Evolutionary conservation across 1,140 invertebrate genomes (phyloP), one percentile per base, ranked within the genome.

Genomic region (Pseudomyrmex gracilis): DNA sequence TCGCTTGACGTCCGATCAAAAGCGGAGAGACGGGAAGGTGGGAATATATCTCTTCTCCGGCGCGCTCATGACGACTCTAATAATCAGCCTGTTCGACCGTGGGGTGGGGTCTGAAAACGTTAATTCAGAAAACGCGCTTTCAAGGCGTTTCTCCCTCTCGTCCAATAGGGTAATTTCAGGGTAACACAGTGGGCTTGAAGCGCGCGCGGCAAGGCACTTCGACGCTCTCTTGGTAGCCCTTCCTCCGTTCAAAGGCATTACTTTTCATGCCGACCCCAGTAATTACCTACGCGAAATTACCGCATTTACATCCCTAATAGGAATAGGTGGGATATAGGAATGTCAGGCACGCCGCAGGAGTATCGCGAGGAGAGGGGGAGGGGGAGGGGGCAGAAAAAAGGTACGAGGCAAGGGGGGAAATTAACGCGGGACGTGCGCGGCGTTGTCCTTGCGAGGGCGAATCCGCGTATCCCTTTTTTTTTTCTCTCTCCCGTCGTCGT

Each of bases 281-380:
- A 92, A 93, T 93, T 92, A 92, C 84, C 83, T 43, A 34, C 63
- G 84, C 76, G 80, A 92, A 92, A 93, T 92, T 91, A 90, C 89
- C 82, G 76, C 92, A 92, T 93, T 93, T 91, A 90, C 91, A 91
- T 92, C 86, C 83, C 87, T 92, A 93, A 93, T 92, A 92, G 85
- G 89, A 91, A 91, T 90, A 85, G 89, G 87, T 89, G 88, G 85
- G 91, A 90, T 83, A 80, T 88, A 92, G 90, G 92, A 90, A 93
- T 93, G 88, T 86, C 68, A 87, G 88, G 87, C 86, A 91, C 85
- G 89, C 84, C 73, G 64, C 76, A 71, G 66, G 82, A 87, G 90
- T 90, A 88, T 89, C 71, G 73, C 83, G 64, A 12, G 74, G 66
- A 34, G 82, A 87, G 15, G 74, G 66, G 45, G 82, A 87, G 63